phyloP scores from a whole-genome alignment of 2,113 vertebrate species.

The Clinocottus analis region DNA sequence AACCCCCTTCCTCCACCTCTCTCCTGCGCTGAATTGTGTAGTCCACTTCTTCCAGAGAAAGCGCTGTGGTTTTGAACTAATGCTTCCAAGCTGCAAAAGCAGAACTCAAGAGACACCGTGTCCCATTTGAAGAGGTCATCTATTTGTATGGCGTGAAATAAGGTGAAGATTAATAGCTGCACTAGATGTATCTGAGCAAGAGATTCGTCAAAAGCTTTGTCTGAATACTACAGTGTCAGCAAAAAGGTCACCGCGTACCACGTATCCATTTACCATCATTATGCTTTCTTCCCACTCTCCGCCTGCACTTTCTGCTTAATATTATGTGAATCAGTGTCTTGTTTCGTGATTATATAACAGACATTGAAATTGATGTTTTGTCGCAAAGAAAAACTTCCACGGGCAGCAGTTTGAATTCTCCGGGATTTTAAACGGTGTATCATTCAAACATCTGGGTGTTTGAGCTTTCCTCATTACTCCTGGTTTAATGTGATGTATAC shows the following conservation, averaged over 20 bases:
- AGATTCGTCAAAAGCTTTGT: conserved; percentile 74
- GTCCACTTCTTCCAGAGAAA: conserved; percentile 26
- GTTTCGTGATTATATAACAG: conserved; percentile 2
- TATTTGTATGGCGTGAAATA: conserved; percentile 67
- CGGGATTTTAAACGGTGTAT: conserved; percentile 63
- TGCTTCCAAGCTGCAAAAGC: conserved; percentile 53
- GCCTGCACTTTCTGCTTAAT: conserved; percentile 27
- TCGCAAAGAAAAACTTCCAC: conserved; percentile 24
- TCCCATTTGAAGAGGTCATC: conserved; percentile 76
- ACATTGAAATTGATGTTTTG: conserved; percentile 19
- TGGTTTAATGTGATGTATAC: conserved; percentile 84
- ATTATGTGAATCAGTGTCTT: conserved; percentile 11
- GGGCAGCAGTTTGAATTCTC: conserved; percentile 52
- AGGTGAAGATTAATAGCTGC: conserved; percentile 71
- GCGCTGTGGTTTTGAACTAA: conserved; percentile 53
- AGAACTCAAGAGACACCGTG: conserved; percentile 62
- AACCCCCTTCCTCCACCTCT: background rate
- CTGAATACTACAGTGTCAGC: conserved; percentile 68
- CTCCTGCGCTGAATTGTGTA: background rate
- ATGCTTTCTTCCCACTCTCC: conserved; percentile 42
- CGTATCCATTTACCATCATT: conserved; percentile 67
- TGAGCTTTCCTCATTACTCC: conserved; percentile 80
- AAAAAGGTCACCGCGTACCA: conserved; percentile 67
- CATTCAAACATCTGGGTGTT: conserved; percentile 82
- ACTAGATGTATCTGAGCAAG: conserved; percentile 55